Percentiles rank a stretch among this genome's conserved stretches.
These are phyloP conservation scores for Tenualosa ilisha DNA, from an alignment of 2,797 vertebrate genomes.

Conservation along the genomic window DNA sequence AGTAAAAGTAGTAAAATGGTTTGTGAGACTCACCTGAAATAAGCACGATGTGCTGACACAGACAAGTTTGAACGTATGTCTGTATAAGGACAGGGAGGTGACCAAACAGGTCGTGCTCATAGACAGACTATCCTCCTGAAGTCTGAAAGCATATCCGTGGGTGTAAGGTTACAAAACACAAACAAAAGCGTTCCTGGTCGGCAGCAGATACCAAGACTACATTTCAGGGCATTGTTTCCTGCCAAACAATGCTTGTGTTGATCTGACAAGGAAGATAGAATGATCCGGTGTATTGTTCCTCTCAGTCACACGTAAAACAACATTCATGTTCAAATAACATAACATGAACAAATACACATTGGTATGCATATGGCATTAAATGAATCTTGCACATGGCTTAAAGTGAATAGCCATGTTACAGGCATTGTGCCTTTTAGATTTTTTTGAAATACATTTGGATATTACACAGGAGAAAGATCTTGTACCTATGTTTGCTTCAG, in stretches of 20 bases:
- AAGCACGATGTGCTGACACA: neutral
- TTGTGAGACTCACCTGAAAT: neutral
- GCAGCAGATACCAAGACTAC: conserved; percentile 37
- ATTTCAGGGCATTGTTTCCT: conserved; percentile 30
- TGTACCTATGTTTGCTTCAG: neutral
- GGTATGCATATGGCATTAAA: neutral
- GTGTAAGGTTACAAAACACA: conserved; percentile 55
- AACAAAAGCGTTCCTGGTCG: conserved; percentile 44
- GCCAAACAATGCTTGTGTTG: conserved; percentile 44
- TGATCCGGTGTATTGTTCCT: conserved; percentile 13
- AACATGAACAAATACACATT: neutral
- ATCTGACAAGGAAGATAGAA: conserved; percentile 25
- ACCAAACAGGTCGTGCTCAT: conserved; percentile 34
- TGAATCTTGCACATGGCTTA: neutral
- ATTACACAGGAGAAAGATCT: neutral
- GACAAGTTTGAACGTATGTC: neutral
- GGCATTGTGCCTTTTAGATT: neutral
- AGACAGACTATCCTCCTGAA: conserved; percentile 40
- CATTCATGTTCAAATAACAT: neutral
- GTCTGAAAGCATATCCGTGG: conserved; percentile 52
- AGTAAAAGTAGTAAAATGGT: neutral
- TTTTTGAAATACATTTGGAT: neutral
- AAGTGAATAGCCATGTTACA: neutral
- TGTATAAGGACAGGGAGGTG: conserved; percentile 11
- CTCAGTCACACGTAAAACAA: neutral